Percentiles rank a stretch among this genome's conserved stretches.
Evolutionary conservation across 1,140 invertebrate genomes (phyloP).

Genomic region (Eubasilissa regina): DNA sequence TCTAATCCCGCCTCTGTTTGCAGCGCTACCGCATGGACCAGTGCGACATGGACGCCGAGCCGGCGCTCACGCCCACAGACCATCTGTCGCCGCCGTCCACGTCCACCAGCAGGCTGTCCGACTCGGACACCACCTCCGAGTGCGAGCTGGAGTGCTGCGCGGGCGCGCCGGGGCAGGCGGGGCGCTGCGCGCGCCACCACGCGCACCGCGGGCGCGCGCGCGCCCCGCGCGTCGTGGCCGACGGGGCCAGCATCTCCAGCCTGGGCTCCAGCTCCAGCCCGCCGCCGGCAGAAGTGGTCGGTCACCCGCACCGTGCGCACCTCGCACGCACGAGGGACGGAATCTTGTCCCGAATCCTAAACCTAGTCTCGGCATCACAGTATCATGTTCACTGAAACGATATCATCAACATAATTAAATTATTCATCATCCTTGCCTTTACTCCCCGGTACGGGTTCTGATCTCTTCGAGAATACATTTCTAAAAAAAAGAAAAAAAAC

Average conservation of each 20-base stretch:
- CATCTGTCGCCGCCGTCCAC: constrained; percentile 93
- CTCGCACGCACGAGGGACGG: no score
- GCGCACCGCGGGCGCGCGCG: constrained; percentile 63
- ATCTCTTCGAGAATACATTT: no score
- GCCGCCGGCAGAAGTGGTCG: constrained; percentile 71
- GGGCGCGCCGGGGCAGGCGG: constrained; percentile 70
- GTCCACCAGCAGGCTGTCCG: constrained; percentile 89
- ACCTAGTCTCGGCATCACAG: no score
- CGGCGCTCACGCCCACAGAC: constrained; percentile 81
- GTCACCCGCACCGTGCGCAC: neutral
- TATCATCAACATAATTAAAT: no score
- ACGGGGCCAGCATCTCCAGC: constrained; percentile 88
- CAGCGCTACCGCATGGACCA: constrained; percentile 39
- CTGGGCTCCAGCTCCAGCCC: constrained; percentile 89
- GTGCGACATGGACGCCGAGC: constrained; percentile 68
- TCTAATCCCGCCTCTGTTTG: neutral
- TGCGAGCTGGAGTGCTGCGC: constrained; percentile 86
- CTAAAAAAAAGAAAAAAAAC: no score
- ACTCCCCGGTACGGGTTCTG: no score
- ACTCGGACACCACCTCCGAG: constrained; percentile 92
- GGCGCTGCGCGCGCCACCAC: constrained; percentile 56
- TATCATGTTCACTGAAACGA: no score
- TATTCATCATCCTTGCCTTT: no score
- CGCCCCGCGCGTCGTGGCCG: constrained; percentile 71
- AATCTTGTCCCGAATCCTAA: no score